phyloP scores from a whole-genome alignment of 1,140 invertebrate species.

The Pseudobourletiella spinata region DNA sequence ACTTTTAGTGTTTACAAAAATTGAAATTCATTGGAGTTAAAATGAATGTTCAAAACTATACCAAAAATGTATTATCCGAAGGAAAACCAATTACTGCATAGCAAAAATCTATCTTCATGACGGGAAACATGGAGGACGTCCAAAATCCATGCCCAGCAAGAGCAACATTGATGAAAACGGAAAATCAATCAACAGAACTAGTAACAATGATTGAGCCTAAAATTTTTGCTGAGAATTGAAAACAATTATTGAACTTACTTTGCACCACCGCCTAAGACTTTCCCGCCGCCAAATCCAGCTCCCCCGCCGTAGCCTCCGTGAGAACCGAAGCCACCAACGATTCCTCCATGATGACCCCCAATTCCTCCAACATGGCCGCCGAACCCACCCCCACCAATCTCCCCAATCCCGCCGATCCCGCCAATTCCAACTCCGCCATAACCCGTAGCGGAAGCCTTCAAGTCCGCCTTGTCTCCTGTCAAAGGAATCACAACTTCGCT shows the following conservation, averaged over 20 bases:
- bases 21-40: no score
- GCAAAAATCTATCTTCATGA: no score
- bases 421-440: conserved; percentile 15
- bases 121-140: no score
- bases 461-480: conserved; percentile 8
- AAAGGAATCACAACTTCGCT: neutral
- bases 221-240: no score
- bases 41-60: no score
- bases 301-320: conserved; percentile 12
- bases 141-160: no score
- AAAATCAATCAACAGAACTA: no score
- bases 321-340: conserved; percentile 13
- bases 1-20: no score
- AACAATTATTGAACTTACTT: conserved; percentile 11
- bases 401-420: conserved; percentile 22
- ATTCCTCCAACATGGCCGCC: conserved; percentile 15
- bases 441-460: conserved; percentile 25
- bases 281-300: neutral
- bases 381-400: conserved; percentile 6
- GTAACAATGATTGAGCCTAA: no score
- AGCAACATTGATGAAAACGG: no score
- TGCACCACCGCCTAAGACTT: conserved; percentile 18
- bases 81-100: no score
- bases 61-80: no score
- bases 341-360: conserved; percentile 17